Evolutionary conservation across 2,888 invertebrate genomes (phyloP), one percentile per base, ranked within the genome.

Genomic region (Phortica okadai): DNA sequence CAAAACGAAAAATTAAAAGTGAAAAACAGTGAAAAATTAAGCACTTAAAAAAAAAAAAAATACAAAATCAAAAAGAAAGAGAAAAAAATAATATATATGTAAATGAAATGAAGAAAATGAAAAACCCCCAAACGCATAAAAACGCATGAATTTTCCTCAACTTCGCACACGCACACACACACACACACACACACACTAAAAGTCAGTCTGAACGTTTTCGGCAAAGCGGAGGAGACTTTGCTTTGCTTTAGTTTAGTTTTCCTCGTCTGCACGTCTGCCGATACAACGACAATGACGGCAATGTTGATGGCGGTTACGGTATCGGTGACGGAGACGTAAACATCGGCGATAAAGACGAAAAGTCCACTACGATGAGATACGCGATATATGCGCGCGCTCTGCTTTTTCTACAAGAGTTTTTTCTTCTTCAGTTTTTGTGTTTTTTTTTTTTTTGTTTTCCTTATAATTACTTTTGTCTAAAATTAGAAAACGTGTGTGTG

Each of bases 391-490:
- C 67, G 66, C 88, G 88, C 83, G 89, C 88, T 88, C 89, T 86
- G 85, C 44, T 73, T 73, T 56, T 73, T 56, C 41, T 62, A 21
- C 44, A 69, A 44, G 7, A 45, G 21, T 45, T 54, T 54, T 21
- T 45, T 74, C 11, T 58, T 42, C 42, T 58, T 25, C 33, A 11
- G 41, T 69, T 69, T 69, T 41, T 69, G 54, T 75, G n/a, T 74
- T 16, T 69, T 56, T 44, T 74, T 50, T 74, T 66, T 11, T 66
- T 74, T 81, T 84, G 84, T 89, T 86, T 88, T 88, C 86, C 82
- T 90, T 91, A 90, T 91, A 90, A 90, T 90, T 90, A 90, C 90
- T 90, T 89, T 89, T 87, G 90, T 90, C 90, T 90, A 90, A 91
- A 90, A 90, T 90, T 90, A 90, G 90, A 90, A 90, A 89, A 91